Base-by-base conservation (phyloP, 1,140 invertebrate genomes). In the Ceratina australensis region DNA sequence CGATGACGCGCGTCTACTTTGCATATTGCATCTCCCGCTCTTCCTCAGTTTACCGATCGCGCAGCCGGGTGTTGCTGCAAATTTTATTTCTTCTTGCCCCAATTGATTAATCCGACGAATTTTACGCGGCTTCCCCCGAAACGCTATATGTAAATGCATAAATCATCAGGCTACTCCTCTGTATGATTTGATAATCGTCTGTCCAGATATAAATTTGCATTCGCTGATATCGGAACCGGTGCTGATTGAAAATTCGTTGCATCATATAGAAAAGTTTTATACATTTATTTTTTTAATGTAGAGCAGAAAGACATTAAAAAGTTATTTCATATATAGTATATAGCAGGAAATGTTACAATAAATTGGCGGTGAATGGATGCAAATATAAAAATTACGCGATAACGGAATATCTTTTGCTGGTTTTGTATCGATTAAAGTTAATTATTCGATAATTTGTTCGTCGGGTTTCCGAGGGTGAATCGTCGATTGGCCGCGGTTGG, bases 111-210 rank as follows among this genome's bases (percentile, higher is more conserved):
- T 28, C 20, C 12, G 8, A 24, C 28, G 59, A 77, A 63, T 71
- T 77, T 77, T n/a, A 50, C 50, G 42, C 18, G 28, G 22, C 42
- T 7, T 1, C 10, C 3, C 67, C 56, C 42, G 18, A 49, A 65
- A 72, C 61, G 20, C 63, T 49, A 72, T 72, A 72, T 59, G 52
- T 15, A 22, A 56, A 72, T 57, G 49, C n/a, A 78, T 72, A 72
- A 78, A 78, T 78, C 22, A 72, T 72, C 61, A 28, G 28, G 63
- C 33, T 49, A 56, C 42, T 78, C 63, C 28, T 78, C 22, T 54
- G 16, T 33, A 60, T 49, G 56, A 49, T 15, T 42, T n/a, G 24
- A 20, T 42, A 69, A 76, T 76, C 52, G 26, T 60, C 13, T 47
- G 20, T 13, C 18, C 15, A 50, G 33, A 42, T 18, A 69, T 76